These are phyloP conservation scores for Cheilosia vulpina DNA, from an alignment of 2,888 invertebrate genomes.

Conservation along the genomic window DNA sequence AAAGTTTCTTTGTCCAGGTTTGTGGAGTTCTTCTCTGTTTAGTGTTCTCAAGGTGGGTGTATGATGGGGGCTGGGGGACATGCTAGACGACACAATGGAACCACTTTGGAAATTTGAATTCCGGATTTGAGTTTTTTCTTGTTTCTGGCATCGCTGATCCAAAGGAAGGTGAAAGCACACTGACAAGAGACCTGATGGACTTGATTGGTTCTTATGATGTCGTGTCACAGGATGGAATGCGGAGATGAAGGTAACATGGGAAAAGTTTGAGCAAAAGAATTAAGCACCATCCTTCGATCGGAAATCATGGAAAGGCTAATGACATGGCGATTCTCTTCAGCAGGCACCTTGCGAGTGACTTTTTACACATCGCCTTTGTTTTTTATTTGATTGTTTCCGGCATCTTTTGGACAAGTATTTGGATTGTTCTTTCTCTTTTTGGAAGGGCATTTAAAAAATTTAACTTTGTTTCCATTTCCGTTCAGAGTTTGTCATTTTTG, in stretches of 20 bases:
- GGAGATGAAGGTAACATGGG: conserved; percentile 57
- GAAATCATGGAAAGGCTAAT: conserved; percentile 76
- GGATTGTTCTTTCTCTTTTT: not conserved
- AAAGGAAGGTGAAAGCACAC: conserved; percentile 63
- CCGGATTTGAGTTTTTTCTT: conserved; percentile 38
- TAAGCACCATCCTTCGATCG: conserved; percentile 50
- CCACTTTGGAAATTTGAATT: conserved; percentile 74
- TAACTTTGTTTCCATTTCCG: too few relatives aligned
- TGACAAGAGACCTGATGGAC: conserved; percentile 67
- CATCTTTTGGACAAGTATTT: not conserved
- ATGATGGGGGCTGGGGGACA: conserved; percentile 1
- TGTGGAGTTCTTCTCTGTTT: conserved; percentile 36
- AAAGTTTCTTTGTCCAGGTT: conserved; percentile 57
- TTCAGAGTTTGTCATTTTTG: too few relatives aligned
- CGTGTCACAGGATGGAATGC: conserved; percentile 41
- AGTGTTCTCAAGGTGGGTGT: conserved; percentile 59
- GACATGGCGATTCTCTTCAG: conserved; percentile 75
- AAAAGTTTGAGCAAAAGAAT: conserved; percentile 47
- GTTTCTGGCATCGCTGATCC: conserved; percentile 4
- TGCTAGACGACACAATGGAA: conserved; percentile 64
- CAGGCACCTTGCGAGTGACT: conserved; percentile 61
- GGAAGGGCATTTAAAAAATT: not conserved
- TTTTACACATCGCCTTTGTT: conserved; percentile 13
- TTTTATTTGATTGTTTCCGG: conserved; percentile 24
- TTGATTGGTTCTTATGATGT: conserved; percentile 70